Conservation (phyloP, 2,888 invertebrate genomes). For the Drosophila nigricruria region DNA sequence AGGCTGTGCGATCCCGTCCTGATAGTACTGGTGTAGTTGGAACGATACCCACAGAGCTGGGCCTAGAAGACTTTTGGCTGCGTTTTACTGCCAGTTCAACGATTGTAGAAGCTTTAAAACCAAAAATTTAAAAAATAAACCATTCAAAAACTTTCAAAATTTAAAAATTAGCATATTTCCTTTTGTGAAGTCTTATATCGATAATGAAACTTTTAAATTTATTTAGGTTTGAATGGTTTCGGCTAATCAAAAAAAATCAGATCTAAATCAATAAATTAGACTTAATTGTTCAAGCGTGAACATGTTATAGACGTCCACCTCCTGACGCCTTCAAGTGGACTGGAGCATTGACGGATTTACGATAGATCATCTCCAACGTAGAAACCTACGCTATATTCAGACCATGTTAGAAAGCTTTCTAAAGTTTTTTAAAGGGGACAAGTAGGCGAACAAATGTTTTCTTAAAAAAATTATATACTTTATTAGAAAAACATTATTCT, state of each 20-base stretch:
- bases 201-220: no score
- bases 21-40: conserved; percentile 87
- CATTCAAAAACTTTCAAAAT: not conserved
- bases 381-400: no score
- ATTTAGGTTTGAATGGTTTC: no score
- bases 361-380: no score
- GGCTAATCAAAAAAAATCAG: no score
- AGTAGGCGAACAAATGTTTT: conserved; percentile 29
- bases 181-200: not conserved
- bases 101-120: conserved; percentile 87
- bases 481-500: not conserved
- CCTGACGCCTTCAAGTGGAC: no score
- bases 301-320: no score
- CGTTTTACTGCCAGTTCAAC: conserved; percentile 90
- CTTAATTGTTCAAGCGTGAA: no score
- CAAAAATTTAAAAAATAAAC: not conserved
- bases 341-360: no score
- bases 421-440: conserved; percentile 25
- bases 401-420: conserved; percentile 12
- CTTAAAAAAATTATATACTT: not conserved
- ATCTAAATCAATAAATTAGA: no score
- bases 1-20: conserved; percentile 86
- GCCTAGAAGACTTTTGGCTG: conserved; percentile 86
- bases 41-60: conserved; percentile 85
- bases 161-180: not conserved